Evolutionary conservation across 2,888 invertebrate species (phyloP).

Genomic region (Pyrgus malvae): DNA sequence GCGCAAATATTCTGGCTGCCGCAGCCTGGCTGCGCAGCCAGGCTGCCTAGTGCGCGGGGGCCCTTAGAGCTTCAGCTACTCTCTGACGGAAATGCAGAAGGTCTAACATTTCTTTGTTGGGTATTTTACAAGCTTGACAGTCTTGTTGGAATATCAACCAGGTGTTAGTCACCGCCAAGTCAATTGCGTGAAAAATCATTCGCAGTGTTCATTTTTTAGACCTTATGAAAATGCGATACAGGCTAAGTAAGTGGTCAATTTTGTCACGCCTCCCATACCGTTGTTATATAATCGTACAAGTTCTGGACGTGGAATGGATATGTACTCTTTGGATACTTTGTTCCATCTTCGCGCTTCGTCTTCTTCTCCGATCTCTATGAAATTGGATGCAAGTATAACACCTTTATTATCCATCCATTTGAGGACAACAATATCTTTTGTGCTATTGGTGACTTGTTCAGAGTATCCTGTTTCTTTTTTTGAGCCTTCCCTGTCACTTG

Average conservation of each 20-base stretch:
- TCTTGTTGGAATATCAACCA: slow-evolving; percentile 37
- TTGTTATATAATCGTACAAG: slow-evolving; percentile 44
- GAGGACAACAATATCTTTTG: slow-evolving; percentile 37
- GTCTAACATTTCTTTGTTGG: slow-evolving; percentile 35
- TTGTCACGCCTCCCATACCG: slow-evolving; percentile 47
- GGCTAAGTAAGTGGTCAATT: slow-evolving; percentile 43
- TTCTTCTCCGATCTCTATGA: slow-evolving; percentile 38
- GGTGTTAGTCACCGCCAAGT: slow-evolving; percentile 37
- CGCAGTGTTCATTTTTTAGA: slow-evolving; percentile 46
- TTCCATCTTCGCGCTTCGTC: slow-evolving; percentile 37
- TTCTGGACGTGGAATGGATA: slow-evolving; percentile 40
- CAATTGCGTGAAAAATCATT: slow-evolving; percentile 41
- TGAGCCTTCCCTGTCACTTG: slow-evolving; percentile 35
- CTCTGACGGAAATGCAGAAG: slow-evolving; percentile 38
- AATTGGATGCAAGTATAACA: slow-evolving; percentile 38
- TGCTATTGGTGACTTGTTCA: slow-evolving; percentile 35
- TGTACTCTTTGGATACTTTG: slow-evolving; percentile 33
- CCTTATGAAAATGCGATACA: slow-evolving; percentile 44
- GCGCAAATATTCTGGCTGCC: slow-evolving; percentile 25
- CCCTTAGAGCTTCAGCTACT: slow-evolving; percentile 34
- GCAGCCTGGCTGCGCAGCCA: slow-evolving; percentile 18
- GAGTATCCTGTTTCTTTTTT: slow-evolving; percentile 37
- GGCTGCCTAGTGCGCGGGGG: slow-evolving; percentile 10
- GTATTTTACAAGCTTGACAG: slow-evolving; percentile 32
- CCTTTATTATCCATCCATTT: slow-evolving; percentile 41